A percentile compares a stretch with the other conserved stretches of the same genome.
phyloP scores from a whole-genome alignment of 2,888 invertebrate species.

The Antheraea assamensis region DNA sequence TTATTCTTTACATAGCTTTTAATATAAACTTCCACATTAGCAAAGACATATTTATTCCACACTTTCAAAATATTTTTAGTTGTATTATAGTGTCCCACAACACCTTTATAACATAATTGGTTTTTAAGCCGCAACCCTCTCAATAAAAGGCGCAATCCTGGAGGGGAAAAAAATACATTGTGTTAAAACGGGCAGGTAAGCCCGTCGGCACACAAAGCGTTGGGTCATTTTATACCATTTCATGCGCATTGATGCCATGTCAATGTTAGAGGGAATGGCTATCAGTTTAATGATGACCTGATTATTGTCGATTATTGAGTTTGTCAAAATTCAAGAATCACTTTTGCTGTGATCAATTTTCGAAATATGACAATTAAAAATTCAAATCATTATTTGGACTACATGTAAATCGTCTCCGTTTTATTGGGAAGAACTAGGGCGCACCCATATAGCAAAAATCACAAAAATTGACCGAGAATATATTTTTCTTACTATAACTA shows the following conservation, averaged over 20 bases:
- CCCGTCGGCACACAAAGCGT: conserved; percentile 23
- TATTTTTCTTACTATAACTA: too few relatives aligned
- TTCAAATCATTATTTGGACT: too few relatives aligned
- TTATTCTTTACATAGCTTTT: too few relatives aligned
- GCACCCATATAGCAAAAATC: too few relatives aligned
- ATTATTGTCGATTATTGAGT: conserved; percentile 6
- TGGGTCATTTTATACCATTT: conserved; percentile 28
- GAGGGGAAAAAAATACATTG: conserved; percentile 37
- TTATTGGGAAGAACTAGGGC: too few relatives aligned
- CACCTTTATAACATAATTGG: conserved; percentile 65
- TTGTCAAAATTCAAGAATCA: not conserved
- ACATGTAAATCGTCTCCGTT: too few relatives aligned
- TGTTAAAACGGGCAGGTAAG: conserved; percentile 45
- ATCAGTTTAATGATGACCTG: not conserved
- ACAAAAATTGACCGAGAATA: too few relatives aligned
- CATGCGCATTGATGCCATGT: conserved; percentile 26
- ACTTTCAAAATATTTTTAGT: conserved; percentile 8
- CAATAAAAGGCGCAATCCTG: conserved; percentile 44
- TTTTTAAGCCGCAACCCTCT: conserved; percentile 56
- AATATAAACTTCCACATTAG: not conserved
- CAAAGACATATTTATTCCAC: not conserved
- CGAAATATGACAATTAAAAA: not conserved
- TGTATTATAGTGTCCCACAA: conserved; percentile 27
- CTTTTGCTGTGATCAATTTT: not conserved
- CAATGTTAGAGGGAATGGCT: conserved; percentile 19